Evolutionary conservation across 2,113 vertebrate species (phyloP).

Genomic region (Albula glossodonta): DNA sequence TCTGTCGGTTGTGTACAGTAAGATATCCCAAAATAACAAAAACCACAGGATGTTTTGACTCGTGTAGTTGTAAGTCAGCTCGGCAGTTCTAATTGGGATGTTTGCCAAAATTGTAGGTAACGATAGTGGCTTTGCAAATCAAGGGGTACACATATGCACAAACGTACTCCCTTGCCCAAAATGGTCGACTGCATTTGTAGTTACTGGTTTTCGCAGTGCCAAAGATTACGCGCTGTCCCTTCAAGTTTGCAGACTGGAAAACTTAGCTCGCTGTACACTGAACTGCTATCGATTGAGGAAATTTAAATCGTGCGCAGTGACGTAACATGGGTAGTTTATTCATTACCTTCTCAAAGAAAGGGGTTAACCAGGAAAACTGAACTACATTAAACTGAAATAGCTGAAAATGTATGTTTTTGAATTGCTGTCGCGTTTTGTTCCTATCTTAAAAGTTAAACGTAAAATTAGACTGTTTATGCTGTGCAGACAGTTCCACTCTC

Average conservation of each 20-base stretch:
- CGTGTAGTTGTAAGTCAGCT: neutral
- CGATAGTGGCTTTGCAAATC: neutral
- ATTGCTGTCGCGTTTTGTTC: neutral
- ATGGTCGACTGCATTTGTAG: neutral
- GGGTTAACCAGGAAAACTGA: neutral
- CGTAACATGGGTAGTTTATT: neutral
- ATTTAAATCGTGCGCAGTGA: neutral
- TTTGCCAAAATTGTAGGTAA: conserved; percentile 4
- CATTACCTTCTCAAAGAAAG: neutral
- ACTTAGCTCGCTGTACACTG: neutral
- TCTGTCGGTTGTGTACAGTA: neutral
- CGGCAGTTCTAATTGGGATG: neutral
- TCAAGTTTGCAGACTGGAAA: neutral
- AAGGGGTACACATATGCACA: neutral
- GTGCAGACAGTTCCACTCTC: neutral
- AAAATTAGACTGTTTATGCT: neutral
- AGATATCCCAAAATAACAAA: neutral
- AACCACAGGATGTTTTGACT: neutral
- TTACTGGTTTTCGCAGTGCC: neutral
- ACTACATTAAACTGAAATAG: too few species aligned
- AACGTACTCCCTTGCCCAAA: neutral
- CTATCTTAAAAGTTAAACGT: neutral
- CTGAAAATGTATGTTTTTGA: neutral
- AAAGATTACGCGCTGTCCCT: neutral
- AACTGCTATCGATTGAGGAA: neutral